phyloP scores from a whole-genome alignment of 2,797 vertebrate genomes.

The Acanthurus tractus region DNA sequence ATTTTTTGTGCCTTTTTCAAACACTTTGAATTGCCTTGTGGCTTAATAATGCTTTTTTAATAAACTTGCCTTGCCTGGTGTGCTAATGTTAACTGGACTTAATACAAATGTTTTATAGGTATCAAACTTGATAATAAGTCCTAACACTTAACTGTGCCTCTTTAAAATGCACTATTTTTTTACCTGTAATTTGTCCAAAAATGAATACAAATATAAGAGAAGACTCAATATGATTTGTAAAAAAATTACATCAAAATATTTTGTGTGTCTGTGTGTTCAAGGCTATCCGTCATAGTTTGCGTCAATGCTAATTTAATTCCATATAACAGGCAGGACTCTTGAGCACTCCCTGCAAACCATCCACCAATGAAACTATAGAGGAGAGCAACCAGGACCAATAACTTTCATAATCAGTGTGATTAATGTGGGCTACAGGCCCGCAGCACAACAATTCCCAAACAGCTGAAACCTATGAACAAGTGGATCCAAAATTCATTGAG shows the following conservation, averaged over 20 bases:
- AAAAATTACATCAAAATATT: neutral
- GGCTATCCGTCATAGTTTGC: constrained; percentile 13
- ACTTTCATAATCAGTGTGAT: constrained; percentile 19
- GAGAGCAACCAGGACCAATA: constrained; percentile 6
- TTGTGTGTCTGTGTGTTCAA: neutral
- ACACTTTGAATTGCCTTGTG: too few species aligned
- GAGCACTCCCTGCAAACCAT: constrained; percentile 3
- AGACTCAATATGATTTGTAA: neutral
- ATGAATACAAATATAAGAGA: neutral
- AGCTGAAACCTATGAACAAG: constrained; percentile 41
- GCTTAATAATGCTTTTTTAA: too few species aligned
- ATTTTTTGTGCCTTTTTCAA: too few species aligned
- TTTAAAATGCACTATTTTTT: neutral
- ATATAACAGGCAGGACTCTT: constrained; percentile 8
- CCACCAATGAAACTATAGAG: constrained; percentile 16
- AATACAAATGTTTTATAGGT: neutral
- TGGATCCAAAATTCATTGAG: constrained; percentile 37
- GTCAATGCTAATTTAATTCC: constrained; percentile 23
- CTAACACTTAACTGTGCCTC: neutral
- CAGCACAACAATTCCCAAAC: constrained; percentile 25
- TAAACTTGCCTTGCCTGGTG: too few species aligned
- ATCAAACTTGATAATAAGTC: neutral
- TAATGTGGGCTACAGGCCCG: neutral
- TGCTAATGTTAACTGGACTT: neutral
- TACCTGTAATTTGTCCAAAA: neutral